These are phyloP conservation scores for Apeira syringaria DNA, from an alignment of 2,888 invertebrate genomes.

Conservation along the genomic window DNA sequence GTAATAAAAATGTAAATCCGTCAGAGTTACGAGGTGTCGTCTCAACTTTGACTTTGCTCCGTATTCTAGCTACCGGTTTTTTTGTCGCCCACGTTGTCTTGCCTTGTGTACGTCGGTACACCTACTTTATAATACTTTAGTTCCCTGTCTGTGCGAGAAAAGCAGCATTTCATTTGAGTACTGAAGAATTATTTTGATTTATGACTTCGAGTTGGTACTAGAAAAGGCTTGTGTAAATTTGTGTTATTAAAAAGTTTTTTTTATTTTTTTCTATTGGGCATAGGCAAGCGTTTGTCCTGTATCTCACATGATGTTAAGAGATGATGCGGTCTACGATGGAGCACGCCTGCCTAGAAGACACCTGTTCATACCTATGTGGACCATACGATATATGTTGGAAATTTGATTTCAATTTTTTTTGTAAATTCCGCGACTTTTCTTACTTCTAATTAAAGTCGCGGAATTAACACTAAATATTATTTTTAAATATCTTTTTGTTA, in stretches of 20 bases:
- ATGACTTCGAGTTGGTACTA: constrained; percentile 4
- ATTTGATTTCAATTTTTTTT: too few species aligned
- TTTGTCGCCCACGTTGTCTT: constrained; percentile 52
- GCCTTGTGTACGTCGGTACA: constrained; percentile 26
- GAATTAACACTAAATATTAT: too few species aligned
- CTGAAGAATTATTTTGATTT: not conserved
- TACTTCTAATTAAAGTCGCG: too few species aligned
- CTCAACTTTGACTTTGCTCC: constrained; percentile 29
- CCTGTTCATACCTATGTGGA: too few species aligned
- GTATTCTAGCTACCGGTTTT: constrained; percentile 49
- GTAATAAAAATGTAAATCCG: constrained; percentile 68
- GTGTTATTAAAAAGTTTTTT: too few species aligned
- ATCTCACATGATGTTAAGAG: too few species aligned
- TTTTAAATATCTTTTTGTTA: not conserved
- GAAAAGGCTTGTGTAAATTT: not conserved
- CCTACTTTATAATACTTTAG: constrained; percentile 3
- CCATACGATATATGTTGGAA: too few species aligned
- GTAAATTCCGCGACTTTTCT: too few species aligned
- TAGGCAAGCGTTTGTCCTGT: too few species aligned
- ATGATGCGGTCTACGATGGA: too few species aligned
- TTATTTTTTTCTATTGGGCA: too few species aligned
- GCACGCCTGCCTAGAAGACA: too few species aligned
- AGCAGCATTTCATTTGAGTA: not conserved
- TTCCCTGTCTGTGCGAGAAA: constrained; percentile 2
- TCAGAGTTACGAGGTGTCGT: constrained; percentile 42